Base-by-base conservation (phyloP, 2,797 vertebrate species). In the Leptoclinus maculatus region DNA sequence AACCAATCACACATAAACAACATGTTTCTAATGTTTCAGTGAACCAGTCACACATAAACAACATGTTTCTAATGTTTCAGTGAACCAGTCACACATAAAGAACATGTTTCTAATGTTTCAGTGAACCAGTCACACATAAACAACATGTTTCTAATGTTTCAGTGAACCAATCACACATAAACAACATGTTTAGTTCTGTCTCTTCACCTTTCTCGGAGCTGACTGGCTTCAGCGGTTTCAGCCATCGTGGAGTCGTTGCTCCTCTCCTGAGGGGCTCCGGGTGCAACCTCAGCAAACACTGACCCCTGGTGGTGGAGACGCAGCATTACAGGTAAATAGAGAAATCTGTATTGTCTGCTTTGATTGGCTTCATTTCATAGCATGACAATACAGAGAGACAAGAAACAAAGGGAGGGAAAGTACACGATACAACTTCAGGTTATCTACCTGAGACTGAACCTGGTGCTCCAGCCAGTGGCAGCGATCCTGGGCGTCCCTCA, bases 211-310 rank as follows among this genome's bases (percentile, higher is more conserved):
- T 94, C 95, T 66, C 90, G 79, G 41, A 97, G 96, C 78, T 95
- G 95, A 79, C 47, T 58, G 47, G 92, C 87, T 54, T 97, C 96
- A 69, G 87, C 63, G 17, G 91, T 87, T 57, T 96, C 96, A 36
- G 92, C 80, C 25, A 89, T 81, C 51, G 90, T 60, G 23, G 93
- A 78, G 74, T 94, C 72, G 5, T 77, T 93, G 88, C 91, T 95
- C 79, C 90, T 95, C 92, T 97, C 97, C 87, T 91, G 97, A 0
- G 97, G 97, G 0, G 96, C 97, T 85, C 97, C 97, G 7, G 97
- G 96, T 23, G 97, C 95, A 21, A 96, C 96, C 87, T 97, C 95
- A 29, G 88, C 80, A 77, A 79, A 88, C 8, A 76, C 82, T 62
- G 94, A 84, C 82, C 87, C 94, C 97, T 97, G 92, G 29, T 88